Percentiles rank a stretch among this genome's conserved stretches.
phyloP scores from a whole-genome alignment of 2,797 vertebrate genomes.

The Pelobates cultripes region DNA sequence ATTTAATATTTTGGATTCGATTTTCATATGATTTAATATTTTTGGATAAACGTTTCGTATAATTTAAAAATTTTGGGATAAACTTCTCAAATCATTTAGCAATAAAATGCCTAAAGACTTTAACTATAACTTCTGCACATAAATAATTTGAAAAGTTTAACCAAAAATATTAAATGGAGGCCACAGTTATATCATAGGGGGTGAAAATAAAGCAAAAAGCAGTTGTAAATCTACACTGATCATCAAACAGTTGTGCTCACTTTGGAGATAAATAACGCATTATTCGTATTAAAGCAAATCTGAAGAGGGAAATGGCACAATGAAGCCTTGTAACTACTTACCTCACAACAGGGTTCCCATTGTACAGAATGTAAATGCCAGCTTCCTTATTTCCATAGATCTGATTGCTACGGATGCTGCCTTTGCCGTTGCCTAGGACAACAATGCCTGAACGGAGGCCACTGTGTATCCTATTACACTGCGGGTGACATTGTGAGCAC shows the following conservation, averaged over 20 bases:
- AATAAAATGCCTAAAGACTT: too few species aligned
- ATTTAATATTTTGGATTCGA: too few species aligned
- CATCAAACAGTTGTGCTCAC: not conserved
- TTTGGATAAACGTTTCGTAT: too few species aligned
- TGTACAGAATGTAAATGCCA: slow-evolving; percentile 92
- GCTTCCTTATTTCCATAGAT: slow-evolving; percentile 95
- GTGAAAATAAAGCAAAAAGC: not conserved
- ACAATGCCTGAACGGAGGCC: slow-evolving; percentile 90
- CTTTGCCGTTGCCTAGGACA: slow-evolving; percentile 88
- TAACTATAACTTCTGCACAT: too few species aligned
- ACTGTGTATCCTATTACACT: slow-evolving; percentile 94
- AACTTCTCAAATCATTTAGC: too few species aligned
- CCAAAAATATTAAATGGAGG: too few species aligned
- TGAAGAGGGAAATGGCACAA: slow-evolving; percentile 5
- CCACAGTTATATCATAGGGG: not conserved
- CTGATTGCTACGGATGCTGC: slow-evolving; percentile 88
- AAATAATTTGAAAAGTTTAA: too few species aligned
- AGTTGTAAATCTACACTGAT: not conserved
- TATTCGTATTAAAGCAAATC: not conserved
- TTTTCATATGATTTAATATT: too few species aligned
- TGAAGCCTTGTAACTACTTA: slow-evolving; percentile 61
- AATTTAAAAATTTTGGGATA: too few species aligned
- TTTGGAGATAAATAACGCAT: slow-evolving; percentile 22
- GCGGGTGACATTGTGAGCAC: slow-evolving; percentile 52
- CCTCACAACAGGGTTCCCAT: slow-evolving; percentile 90